Conservation (phyloP, 2,113 vertebrate genomes). For the Clupea harengus region DNA sequence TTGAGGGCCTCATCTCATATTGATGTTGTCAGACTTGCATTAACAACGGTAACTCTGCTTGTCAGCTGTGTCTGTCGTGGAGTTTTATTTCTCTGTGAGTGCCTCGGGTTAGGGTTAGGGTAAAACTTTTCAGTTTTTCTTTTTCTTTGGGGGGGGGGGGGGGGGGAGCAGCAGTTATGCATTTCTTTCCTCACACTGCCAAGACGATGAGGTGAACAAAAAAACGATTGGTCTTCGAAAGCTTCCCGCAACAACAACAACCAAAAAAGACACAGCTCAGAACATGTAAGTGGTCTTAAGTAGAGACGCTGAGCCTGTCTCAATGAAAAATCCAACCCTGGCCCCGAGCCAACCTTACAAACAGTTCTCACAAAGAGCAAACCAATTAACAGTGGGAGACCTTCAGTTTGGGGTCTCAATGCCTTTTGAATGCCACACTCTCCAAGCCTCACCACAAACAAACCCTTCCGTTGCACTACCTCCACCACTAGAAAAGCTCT, state of each 20-base stretch:
- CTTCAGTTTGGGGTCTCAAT: neutral
- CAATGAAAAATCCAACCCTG: neutral
- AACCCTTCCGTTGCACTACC: neutral
- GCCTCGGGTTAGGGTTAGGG: neutral
- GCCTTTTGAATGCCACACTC: neutral
- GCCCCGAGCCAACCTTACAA: neutral
- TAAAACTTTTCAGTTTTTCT: neutral
- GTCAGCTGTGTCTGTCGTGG: neutral
- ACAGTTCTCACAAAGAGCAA: neutral
- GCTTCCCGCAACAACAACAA: neutral
- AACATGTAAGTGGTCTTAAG: neutral
- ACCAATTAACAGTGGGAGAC: neutral
- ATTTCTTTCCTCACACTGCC: neutral
- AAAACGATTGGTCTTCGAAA: neutral
- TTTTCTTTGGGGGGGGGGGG: neutral
- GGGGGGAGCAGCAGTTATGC: neutral
- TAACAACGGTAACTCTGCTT: neutral
- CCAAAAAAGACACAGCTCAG: neutral
- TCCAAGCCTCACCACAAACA: neutral
- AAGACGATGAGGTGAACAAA: neutral
- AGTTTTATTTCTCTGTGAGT: neutral
- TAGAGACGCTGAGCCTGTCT: neutral
- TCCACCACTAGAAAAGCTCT: neutral
- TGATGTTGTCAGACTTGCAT: neutral
- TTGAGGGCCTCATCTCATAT: neutral